phyloP scores from a whole-genome alignment of 2,797 vertebrate species.

The Sebastes cheni region DNA sequence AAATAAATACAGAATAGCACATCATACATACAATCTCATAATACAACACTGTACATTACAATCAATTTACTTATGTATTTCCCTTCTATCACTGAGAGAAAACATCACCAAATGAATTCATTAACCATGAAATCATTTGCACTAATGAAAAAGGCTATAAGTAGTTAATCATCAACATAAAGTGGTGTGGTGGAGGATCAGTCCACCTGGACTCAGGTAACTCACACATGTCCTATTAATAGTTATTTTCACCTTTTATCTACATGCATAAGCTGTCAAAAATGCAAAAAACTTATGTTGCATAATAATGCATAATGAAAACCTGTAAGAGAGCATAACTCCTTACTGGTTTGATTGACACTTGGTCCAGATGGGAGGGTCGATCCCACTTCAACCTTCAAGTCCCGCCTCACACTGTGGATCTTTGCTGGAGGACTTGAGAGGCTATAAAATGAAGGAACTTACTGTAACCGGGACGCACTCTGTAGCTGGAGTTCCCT shows the following conservation, averaged over 20 bases:
- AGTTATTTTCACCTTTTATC: background rate
- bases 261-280: background rate
- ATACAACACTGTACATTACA: too few relatives aligned
- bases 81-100: too few relatives aligned
- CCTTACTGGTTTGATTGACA: slow-evolving; percentile 40
- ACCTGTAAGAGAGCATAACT: background rate
- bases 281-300: too few relatives aligned
- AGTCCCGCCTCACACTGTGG: slow-evolving; percentile 75
- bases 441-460: slow-evolving; percentile 80
- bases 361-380: slow-evolving; percentile 52
- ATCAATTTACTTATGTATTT: too few relatives aligned
- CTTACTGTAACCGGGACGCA: slow-evolving; percentile 32
- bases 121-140: too few relatives aligned
- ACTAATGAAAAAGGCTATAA: too few relatives aligned
- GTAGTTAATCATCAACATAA: slow-evolving; percentile 10
- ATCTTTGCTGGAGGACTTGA: slow-evolving; percentile 38
- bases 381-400: slow-evolving; percentile 21
- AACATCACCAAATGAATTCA: too few relatives aligned
- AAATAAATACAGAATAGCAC: too few relatives aligned
- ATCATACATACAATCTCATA: too few relatives aligned
- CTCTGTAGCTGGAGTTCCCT: slow-evolving; percentile 40
- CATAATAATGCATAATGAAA: too few relatives aligned
- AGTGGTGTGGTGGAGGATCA: background rate
- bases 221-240: background rate
- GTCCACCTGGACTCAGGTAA: background rate